Conservation (phyloP, 2,113 vertebrate genomes). For the Mastomys natalensis region DNA sequence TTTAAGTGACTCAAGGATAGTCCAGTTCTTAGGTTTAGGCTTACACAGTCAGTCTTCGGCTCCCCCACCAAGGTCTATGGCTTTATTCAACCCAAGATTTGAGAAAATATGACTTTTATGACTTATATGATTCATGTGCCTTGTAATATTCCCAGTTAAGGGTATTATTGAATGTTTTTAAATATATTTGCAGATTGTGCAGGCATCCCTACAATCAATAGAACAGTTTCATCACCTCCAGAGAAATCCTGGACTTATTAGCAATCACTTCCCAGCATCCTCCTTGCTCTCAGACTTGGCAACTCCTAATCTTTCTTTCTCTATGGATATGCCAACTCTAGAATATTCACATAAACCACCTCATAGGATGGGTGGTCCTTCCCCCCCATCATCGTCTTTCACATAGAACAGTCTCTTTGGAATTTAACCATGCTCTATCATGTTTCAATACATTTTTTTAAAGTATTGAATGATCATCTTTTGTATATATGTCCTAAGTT, state of each 20-base stretch:
- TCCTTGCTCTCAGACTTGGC: not conserved
- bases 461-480: not conserved
- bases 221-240: not conserved
- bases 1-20: not conserved
- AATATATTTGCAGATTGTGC: not conserved
- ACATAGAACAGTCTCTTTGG: not conserved
- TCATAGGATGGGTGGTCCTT: not conserved
- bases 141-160: not conserved
- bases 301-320: not conserved
- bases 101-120: conserved; percentile 1
- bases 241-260: not conserved
- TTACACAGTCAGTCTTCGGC: not conserved
- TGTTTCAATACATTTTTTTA: not conserved
- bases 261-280: not conserved
- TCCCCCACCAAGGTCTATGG: not conserved
- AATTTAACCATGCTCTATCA: not conserved
- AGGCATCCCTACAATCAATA: not conserved
- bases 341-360: not conserved
- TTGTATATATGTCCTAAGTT: not conserved
- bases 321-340: not conserved
- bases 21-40: not conserved
- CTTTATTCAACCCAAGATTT: conserved; percentile 19
- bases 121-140: not conserved
- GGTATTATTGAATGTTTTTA: not conserved
- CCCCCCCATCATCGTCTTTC: conserved; percentile 21